Evolutionary conservation across 2,888 invertebrate species (phyloP), one percentile per base, ranked within the genome.

Genomic region (Eristalinus sepulchralis): DNA sequence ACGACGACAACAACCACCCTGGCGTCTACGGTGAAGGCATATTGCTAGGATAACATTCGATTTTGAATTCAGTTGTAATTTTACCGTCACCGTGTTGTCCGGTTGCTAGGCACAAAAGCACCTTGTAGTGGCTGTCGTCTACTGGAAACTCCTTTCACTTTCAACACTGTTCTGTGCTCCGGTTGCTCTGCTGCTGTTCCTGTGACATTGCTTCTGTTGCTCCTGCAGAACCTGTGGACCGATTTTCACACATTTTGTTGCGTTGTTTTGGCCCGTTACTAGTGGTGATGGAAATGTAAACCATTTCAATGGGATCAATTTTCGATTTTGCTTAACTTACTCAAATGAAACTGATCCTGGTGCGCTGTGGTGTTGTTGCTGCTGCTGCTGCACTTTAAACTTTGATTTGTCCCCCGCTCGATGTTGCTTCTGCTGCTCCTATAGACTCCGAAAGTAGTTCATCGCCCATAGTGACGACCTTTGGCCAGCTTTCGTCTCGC

Each of bases 41-140:
- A 92, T 92, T 92, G 92, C 92, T 91, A 91, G 92, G 92, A 92
- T 92, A 92, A 92, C 91, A 90, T 92, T 92, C 90, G 92, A 92
- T 91, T 92, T 91, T 90, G 90, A 91, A 91, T 92, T 93, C 93
- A 93, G 93, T 93, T 92, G 92, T 92, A 92, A 92, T 92, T 93
- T 91, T 91, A 92, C 92, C 92, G 92, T 92, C 92, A 90, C 90
- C 91, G 91, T 91, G 91, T 90, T 90, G 91, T 90, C 89, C 90
- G 90, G 92, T 92, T 92, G 92, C 92, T 92, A 92, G 90, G 92
- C 89, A 89, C 88, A 90, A 88, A 76, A 88, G 76, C 83, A 88
- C 88, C 78, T 79, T 77, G 68, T 79, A 76, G 80, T 84, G 73
- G 55, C 62, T 72, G 55, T 84, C 80, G 66, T 77, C 62, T 64